A percentile compares a stretch with the other conserved stretches of the same genome.
Evolutionary conservation across 2,888 invertebrate species (phyloP).

Genomic region (Sycophila texana): DNA sequence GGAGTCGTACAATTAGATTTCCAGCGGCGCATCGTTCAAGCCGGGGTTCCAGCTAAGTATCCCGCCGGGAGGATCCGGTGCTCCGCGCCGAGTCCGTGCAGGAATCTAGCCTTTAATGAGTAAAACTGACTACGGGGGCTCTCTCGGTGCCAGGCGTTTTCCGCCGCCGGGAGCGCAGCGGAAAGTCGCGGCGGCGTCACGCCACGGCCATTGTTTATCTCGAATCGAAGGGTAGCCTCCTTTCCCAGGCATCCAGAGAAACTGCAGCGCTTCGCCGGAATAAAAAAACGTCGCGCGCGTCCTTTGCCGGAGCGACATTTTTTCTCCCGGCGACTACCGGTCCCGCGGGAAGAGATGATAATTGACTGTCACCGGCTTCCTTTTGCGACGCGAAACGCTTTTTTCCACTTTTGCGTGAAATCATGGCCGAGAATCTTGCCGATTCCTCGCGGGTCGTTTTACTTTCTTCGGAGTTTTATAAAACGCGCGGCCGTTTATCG

Average conservation of each 20-base stretch:
- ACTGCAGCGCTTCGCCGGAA: neutral
- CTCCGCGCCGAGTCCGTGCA: constrained; percentile 63
- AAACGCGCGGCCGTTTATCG: neutral
- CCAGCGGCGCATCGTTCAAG: neutral
- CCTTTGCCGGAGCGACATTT: neutral
- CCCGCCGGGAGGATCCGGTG: neutral
- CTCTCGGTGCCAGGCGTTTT: constrained; percentile 27
- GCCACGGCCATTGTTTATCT: constrained; percentile 42
- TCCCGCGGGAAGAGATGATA: constrained; percentile 5
- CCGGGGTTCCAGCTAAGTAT: too few species aligned
- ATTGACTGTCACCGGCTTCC: constrained; percentile 28
- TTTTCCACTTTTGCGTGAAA: constrained; percentile 17
- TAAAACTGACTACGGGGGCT: constrained; percentile 68
- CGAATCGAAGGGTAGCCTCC: constrained; percentile 20
- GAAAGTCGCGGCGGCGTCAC: constrained; percentile 10
- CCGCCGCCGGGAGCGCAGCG: constrained; percentile 7
- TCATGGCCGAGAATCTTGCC: constrained; percentile 7
- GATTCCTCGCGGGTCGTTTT: neutral
- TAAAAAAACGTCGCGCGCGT: neutral
- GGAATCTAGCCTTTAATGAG: constrained; percentile 74
- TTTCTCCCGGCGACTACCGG: neutral
- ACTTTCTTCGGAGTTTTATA: neutral
- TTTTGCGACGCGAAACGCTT: constrained; percentile 12
- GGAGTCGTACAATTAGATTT: constrained; percentile 44
- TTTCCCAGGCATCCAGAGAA: constrained; percentile 24